A percentile compares a stretch with the other conserved stretches of the same genome.
These are phyloP conservation scores for Momotus momota DNA, from an alignment of 2,797 vertebrate species.

Conservation along the genomic window DNA sequence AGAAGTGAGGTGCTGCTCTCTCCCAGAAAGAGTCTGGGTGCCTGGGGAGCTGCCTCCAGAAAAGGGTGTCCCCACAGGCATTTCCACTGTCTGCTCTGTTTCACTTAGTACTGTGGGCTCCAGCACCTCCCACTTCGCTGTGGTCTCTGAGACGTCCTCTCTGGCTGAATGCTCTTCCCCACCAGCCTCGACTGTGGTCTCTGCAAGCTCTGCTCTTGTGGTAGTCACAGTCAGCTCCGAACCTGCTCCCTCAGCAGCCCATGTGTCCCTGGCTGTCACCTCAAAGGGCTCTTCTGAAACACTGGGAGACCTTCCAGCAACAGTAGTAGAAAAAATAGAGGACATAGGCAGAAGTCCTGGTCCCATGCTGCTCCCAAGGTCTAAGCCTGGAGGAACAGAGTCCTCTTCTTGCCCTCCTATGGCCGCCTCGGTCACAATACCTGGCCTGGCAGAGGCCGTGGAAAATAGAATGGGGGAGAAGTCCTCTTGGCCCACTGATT, in stretches of 20 bases:
- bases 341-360: conserved; percentile 49
- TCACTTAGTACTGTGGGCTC: neutral
- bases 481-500: conserved; percentile 33
- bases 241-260: conserved; percentile 2
- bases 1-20: conserved; percentile 51
- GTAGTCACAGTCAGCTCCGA: neutral
- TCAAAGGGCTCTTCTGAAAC: conserved; percentile 35
- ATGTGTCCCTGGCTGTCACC: conserved; percentile 13
- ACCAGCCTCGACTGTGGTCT: neutral
- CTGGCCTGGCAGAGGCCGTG: conserved; percentile 2
- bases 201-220: conserved; percentile 14
- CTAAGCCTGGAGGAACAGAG: conserved; percentile 59
- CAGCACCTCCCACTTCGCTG: neutral
- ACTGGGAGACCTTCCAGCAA: conserved; percentile 3
- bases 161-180: conserved; percentile 40
- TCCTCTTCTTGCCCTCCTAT: conserved; percentile 68
- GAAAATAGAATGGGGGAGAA: conserved; percentile 41
- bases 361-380: conserved; percentile 75
- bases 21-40: neutral
- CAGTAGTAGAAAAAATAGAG: conserved; percentile 51
- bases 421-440: neutral
- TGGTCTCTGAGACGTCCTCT: conserved; percentile 13
- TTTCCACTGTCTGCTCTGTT: conserved; percentile 5
- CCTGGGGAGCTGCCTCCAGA: neutral
- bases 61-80: neutral